These are phyloP conservation scores for Vireo griseus DNA, from an alignment of 2,797 vertebrate genomes.

Conservation along the genomic window DNA sequence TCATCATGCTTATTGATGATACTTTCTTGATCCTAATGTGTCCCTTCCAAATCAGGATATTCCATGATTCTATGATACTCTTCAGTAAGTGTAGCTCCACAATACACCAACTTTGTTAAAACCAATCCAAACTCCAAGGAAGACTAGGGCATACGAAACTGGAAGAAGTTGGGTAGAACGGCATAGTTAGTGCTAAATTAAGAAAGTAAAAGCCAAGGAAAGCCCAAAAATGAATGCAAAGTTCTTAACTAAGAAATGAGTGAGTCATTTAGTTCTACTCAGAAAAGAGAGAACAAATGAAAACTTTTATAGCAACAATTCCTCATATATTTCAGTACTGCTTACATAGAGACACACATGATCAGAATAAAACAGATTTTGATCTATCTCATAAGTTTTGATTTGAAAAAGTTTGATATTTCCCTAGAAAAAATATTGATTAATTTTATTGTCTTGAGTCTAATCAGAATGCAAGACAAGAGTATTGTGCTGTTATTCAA, in stretches of 20 bases:
- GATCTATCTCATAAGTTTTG: not conserved
- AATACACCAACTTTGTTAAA: not conserved
- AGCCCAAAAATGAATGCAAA: not conserved
- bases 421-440: not conserved
- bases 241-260: not conserved
- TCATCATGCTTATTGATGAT: no score
- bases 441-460: not conserved
- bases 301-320: not conserved
- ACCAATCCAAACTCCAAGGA: not conserved
- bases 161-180: not conserved
- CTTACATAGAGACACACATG: not conserved
- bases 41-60: not conserved
- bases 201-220: not conserved
- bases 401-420: not conserved
- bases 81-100: not conserved
- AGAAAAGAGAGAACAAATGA: not conserved
- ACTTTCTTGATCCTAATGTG: not conserved
- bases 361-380: not conserved
- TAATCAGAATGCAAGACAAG: not conserved
- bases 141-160: not conserved
- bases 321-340: not conserved
- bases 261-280: not conserved
- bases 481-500: not conserved
- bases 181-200: not conserved
- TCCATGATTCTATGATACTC: not conserved